Conservation (phyloP, 2,797 vertebrate species). For the Gobionotothen gibberifrons region DNA sequence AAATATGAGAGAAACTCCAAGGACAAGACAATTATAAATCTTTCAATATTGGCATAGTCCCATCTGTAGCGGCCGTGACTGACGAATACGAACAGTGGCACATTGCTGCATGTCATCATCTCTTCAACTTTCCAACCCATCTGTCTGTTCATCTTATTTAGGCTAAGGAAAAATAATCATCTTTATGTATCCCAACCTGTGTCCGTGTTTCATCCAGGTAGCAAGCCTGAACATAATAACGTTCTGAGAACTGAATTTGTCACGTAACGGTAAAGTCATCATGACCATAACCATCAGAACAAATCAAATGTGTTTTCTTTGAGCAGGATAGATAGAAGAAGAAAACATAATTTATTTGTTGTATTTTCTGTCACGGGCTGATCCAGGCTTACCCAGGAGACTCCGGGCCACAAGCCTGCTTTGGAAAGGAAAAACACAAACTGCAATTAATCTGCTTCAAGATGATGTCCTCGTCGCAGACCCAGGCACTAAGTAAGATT, state of each 20-base stretch:
- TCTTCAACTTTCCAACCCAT: no score
- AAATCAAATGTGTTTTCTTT: conserved; percentile 1
- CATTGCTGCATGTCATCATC: no score
- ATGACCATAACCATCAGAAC: background rate
- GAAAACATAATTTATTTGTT: background rate
- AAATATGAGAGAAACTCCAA: background rate
- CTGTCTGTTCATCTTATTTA: no score
- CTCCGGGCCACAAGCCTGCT: conserved; percentile 91
- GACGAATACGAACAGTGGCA: no score
- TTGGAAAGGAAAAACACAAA: conserved; percentile 93
- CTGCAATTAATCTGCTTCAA: conserved; percentile 90
- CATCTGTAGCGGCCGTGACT: no score
- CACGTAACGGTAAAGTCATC: background rate
- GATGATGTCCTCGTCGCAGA: conserved; percentile 93
- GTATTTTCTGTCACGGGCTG: background rate
- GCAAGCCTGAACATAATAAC: conserved; percentile 9
- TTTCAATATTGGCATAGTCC: background rate
- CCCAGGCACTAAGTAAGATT: conserved; percentile 92
- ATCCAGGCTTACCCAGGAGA: conserved; percentile 90
- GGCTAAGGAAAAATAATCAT: no score
- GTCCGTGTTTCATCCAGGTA: background rate
- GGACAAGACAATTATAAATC: background rate
- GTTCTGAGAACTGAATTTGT: background rate
- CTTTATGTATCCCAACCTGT: background rate
- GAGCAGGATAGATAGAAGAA: background rate